Percentiles rank a stretch among this genome's conserved stretches.
Evolutionary conservation across 2,797 vertebrate species (phyloP).

Genomic region (Smutsia gigantea): DNA sequence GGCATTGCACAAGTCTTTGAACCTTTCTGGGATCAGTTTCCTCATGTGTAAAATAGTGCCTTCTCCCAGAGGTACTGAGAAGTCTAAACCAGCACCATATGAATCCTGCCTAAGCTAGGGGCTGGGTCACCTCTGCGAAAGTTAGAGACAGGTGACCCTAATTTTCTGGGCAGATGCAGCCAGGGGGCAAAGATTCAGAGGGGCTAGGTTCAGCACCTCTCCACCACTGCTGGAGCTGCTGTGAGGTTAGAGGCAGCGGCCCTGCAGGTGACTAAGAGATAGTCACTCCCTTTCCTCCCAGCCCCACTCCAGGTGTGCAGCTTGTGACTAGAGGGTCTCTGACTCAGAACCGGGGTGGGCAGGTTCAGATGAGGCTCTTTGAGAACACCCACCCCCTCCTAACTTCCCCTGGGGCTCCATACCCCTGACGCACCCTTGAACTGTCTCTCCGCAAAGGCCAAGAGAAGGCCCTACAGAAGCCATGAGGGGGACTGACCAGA

Average conservation of each 20-base stretch:
- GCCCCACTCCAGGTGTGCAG: background rate
- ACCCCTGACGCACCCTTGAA: background rate
- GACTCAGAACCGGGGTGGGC: background rate
- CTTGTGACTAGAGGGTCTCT: background rate
- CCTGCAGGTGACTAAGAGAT: background rate
- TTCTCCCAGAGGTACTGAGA: background rate
- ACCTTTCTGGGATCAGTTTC: background rate
- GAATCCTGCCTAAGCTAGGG: background rate
- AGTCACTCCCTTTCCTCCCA: background rate
- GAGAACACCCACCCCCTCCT: background rate
- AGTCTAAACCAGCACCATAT: background rate
- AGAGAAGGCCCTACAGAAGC: background rate
- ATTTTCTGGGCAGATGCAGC: background rate
- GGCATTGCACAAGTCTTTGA: background rate
- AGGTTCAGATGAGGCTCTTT: background rate
- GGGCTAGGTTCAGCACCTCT: accelerated
- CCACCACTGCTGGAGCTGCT: background rate
- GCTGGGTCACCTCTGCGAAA: background rate
- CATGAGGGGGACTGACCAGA: background rate
- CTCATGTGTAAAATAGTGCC: background rate
- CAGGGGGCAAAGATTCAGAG: background rate
- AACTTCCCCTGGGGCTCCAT: background rate
- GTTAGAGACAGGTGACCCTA: background rate
- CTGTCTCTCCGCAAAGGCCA: background rate
- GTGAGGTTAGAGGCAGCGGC: background rate